phyloP scores from a whole-genome alignment of 2,797 vertebrate species.

The Etheostoma nigrum region DNA sequence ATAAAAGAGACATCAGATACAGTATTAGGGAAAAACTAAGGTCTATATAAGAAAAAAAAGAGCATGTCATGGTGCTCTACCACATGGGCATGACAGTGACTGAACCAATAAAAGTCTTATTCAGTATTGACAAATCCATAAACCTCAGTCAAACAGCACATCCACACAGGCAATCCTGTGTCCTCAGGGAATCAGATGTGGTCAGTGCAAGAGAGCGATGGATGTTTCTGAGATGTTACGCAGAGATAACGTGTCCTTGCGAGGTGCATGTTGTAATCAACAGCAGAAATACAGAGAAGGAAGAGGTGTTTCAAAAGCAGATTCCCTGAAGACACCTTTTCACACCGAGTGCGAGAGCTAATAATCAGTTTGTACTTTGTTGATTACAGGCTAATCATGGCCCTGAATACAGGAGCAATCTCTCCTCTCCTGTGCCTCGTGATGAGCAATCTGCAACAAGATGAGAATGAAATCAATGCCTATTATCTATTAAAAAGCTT shows the following conservation, averaged over 20 bases:
- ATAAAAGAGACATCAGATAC: too few relatives aligned
- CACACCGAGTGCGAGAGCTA: constrained; percentile 89
- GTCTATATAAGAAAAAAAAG: too few relatives aligned
- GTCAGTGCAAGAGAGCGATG: constrained; percentile 67
- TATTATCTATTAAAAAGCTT: constrained; percentile 80
- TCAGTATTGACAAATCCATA: constrained; percentile 18
- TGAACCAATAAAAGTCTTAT: constrained; percentile 13
- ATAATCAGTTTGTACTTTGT: constrained; percentile 95
- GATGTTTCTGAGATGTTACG: constrained; percentile 73
- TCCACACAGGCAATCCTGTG: constrained; percentile 81
- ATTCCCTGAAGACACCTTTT: constrained; percentile 81
- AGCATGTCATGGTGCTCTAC: background rate
- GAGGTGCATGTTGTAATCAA: constrained; percentile 90
- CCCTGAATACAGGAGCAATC: constrained; percentile 82
- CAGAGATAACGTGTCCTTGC: constrained; percentile 58
- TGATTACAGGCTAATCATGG: constrained; percentile 95
- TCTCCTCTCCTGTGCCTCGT: constrained; percentile 63
- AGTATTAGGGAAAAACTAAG: too few relatives aligned
- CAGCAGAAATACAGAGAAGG: constrained; percentile 53
- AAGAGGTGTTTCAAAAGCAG: constrained; percentile 39
- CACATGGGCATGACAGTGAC: background rate
- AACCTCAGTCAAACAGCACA: background rate
- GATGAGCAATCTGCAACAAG: constrained; percentile 80
- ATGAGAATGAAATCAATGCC: constrained; percentile 75
- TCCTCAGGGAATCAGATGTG: constrained; percentile 87